Conservation (phyloP, 2,797 vertebrate species). For the Sphenodon punctatus region DNA sequence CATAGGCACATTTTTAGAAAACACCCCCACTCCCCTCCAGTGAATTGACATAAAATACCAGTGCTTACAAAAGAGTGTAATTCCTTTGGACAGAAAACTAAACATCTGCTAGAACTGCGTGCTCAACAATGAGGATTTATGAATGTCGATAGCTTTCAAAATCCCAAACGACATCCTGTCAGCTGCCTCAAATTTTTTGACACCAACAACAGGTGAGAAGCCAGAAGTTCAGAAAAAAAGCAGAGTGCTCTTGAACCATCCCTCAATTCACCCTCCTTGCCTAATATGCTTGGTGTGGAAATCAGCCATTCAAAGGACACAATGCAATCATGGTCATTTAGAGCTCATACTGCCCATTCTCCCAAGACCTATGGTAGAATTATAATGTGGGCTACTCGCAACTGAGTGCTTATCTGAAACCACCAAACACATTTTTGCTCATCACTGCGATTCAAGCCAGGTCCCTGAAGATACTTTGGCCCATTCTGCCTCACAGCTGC, state of each 20-base stretch:
- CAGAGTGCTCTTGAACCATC: not conserved
- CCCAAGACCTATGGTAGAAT: constrained; percentile 34
- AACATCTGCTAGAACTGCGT: constrained; percentile 3
- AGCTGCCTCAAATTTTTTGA: not conserved
- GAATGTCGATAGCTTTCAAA: not conserved
- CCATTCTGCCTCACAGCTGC: constrained; percentile 47
- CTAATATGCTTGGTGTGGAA: constrained; percentile 42
- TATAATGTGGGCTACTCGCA: constrained; percentile 19
- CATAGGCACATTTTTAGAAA: too few species aligned
- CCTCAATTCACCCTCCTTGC: constrained; percentile 4
- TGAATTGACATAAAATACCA: not conserved
- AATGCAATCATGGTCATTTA: constrained; percentile 26
- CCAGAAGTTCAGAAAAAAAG: not conserved
- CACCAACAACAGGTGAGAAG: not conserved
- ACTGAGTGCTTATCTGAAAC: constrained; percentile 7
- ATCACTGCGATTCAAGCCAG: constrained; percentile 35
- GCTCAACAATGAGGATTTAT: not conserved
- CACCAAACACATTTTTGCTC: constrained; percentile 47
- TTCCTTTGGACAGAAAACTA: not conserved
- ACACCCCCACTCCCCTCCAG: too few species aligned
- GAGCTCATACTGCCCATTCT: constrained; percentile 32
- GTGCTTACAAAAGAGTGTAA: not conserved
- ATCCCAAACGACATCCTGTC: not conserved
- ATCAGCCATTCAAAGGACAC: not conserved
- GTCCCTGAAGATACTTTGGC: constrained; percentile 55